phyloP scores from a whole-genome alignment of 2,888 invertebrate genomes.

The Nineta flava region DNA sequence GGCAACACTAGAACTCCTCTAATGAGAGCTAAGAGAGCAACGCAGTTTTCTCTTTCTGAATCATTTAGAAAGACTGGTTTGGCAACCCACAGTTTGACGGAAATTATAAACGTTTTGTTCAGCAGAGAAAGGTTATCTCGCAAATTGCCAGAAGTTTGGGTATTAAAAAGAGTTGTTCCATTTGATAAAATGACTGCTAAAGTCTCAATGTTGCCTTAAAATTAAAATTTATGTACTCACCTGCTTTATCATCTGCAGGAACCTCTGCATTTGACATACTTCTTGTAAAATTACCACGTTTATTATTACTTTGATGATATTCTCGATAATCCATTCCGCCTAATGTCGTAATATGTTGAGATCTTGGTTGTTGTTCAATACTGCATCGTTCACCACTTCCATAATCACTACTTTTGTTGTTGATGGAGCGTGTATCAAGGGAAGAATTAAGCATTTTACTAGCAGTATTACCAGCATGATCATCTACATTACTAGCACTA shows the following conservation, averaged over 20 bases:
- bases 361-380: slow-evolving; percentile 9
- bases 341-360: slow-evolving; percentile 13
- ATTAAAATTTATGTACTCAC: slow-evolving; percentile 30
- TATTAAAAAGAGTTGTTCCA: too few relatives aligned
- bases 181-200: too few relatives aligned
- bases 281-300: slow-evolving; percentile 49
- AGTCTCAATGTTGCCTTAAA: too few relatives aligned
- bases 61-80: too few relatives aligned
- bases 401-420: slow-evolving; percentile 38
- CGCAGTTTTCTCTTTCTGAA: too few relatives aligned
- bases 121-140: too few relatives aligned
- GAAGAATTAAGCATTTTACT: slow-evolving; percentile 3
- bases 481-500: slow-evolving; percentile 3
- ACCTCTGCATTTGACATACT: slow-evolving; percentile 70
- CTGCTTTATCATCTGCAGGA: slow-evolving; percentile 70
- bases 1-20: too few relatives aligned
- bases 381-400: slow-evolving; percentile 21
- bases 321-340: slow-evolving; percentile 29
- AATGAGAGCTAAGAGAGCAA: too few relatives aligned
- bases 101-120: too few relatives aligned
- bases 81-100: too few relatives aligned
- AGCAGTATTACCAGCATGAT: slow-evolving; percentile 1
- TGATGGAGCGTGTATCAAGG: not conserved
- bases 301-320: slow-evolving; percentile 31
- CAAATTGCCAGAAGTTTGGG: too few relatives aligned